Base-by-base conservation (phyloP, 2,797 vertebrate genomes). In the Enteromius treurensis region DNA sequence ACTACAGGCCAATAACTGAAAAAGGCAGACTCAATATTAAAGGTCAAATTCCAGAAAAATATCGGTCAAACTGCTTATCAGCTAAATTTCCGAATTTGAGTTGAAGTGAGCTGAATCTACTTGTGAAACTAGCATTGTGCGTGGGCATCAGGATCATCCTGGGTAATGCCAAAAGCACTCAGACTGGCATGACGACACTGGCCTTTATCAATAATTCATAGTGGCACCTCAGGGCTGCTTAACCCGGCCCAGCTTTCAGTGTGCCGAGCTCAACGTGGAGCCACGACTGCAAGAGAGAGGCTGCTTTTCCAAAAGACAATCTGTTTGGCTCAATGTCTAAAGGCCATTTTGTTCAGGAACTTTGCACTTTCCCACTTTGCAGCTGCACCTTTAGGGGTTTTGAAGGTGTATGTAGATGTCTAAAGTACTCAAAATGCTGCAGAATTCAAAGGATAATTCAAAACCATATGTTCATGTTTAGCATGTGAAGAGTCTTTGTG, bases 191-290 rank as follows among this genome's bases (percentile, higher is more conserved):
- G 90, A 90, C 84, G 91, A 92, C 91, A 91, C 91, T 94, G 93
- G 94, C 93, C 94, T 94, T 92, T 93, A 93, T 95, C 91, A 94
- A 95, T 94, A 92, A 94, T 95, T 94, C 89, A 93, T 90, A 87
- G 88, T 91, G 89, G 91, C 92, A 90, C 91, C 90, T 88, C 84
- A 88, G 83, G 81, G 90, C 90, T 85, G 90, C 90, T 89, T 80
- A 53, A 87, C 85, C 89, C 82, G 84, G 87, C 84, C 90, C 85
- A 40, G 85, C 90, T 88, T 90, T 90, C 90, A 90, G 88, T 90
- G 86, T 85, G 92, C 89, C 89, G 87, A 84, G 87, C 60, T 70
- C 86, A 86, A 85, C 82, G 80, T 81, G 80, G 60, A 84, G 69
- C 82, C 45, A 77, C 42, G 64, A 69, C 47, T 73, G 82, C 45